phyloP scores from a whole-genome alignment of 2,797 vertebrate species.

The Peromyscus aztecus region DNA sequence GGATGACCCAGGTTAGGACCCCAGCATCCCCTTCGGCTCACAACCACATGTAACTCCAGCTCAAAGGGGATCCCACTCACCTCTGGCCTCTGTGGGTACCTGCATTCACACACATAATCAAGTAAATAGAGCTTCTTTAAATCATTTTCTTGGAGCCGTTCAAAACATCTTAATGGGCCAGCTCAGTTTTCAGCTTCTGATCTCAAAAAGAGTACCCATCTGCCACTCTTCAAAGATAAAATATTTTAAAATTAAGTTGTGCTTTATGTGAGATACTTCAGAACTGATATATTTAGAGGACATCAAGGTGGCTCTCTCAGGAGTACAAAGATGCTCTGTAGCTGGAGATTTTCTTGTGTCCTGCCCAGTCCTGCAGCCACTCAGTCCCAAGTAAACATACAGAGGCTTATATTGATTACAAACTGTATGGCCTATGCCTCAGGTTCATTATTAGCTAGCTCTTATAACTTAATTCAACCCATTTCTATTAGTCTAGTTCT shows the following conservation, averaged over 20 bases:
- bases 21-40: background rate
- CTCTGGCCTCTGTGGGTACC: background rate
- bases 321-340: background rate
- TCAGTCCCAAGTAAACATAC: no score
- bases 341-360: no score
- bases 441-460: no score
- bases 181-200: background rate
- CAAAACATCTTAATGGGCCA: slow-evolving; percentile 27
- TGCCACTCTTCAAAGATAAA: background rate
- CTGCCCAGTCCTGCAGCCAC: no score
- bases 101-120: background rate
- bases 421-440: no score
- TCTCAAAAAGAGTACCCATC: background rate
- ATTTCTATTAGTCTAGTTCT: no score
- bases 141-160: background rate
- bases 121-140: background rate
- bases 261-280: background rate
- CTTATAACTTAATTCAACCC: no score
- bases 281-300: slow-evolving; percentile 1
- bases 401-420: no score
- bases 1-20: no score
- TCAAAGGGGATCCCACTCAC: background rate
- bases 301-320: background rate
- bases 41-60: background rate
- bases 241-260: slow-evolving; percentile 2